Conservation (phyloP, 2,888 invertebrate species). For the Tenthredo livida region DNA sequence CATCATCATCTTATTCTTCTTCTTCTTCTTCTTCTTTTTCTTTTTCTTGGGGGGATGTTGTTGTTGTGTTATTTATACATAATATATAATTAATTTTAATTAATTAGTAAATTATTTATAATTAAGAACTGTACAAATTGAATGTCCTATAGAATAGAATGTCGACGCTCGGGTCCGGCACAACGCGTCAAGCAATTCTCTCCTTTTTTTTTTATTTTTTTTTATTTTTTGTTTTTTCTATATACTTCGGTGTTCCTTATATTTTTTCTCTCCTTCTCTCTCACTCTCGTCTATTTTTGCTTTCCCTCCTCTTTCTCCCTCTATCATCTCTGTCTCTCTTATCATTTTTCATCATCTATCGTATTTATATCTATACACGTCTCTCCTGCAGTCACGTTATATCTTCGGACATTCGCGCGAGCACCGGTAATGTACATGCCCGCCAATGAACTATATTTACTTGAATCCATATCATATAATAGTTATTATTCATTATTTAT, state of each 20-base stretch:
- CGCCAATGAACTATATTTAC: constrained; percentile 75
- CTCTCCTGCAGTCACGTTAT: constrained; percentile 51
- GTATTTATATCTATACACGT: constrained; percentile 23
- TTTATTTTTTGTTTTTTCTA: constrained; percentile 32
- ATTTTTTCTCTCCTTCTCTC: neutral
- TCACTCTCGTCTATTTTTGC: constrained; percentile 18
- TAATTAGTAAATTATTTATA: constrained; percentile 70
- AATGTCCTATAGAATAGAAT: constrained; percentile 75
- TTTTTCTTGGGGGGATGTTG: constrained; percentile 12
- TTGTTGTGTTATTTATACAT: constrained; percentile 62
- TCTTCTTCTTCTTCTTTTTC: neutral
- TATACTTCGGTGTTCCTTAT: neutral
- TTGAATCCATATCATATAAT: constrained; percentile 35
- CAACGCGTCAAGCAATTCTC: constrained; percentile 64
- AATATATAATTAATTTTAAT: constrained; percentile 59
- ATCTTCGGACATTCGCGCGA: constrained; percentile 66
- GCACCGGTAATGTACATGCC: constrained; percentile 78
- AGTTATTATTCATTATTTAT: constrained; percentile 38
- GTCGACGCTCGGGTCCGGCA: constrained; percentile 73
- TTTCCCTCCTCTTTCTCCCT: constrained; percentile 8
- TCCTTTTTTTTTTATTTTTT: constrained; percentile 5
- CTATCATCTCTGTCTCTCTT: neutral
- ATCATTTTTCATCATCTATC: constrained; percentile 19
- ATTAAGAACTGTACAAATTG: constrained; percentile 78
- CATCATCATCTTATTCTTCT: too few relatives aligned